Evolutionary conservation across 92 coral and sea anemone species (phyloP).

Genomic region (Palythoa caribaeorum): DNA sequence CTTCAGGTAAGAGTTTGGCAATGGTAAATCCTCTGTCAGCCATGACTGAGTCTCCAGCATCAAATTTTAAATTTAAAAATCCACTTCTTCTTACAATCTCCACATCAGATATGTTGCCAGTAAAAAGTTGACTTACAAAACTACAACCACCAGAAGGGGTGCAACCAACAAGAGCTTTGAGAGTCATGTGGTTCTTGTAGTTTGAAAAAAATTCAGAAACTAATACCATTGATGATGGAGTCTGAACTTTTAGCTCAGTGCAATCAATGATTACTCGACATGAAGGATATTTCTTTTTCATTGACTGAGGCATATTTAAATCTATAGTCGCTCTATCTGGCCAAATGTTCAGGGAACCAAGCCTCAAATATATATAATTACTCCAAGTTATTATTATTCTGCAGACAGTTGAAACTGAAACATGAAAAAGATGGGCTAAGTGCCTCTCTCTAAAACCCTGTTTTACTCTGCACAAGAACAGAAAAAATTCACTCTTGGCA

Average conservation of each 20-base stretch:
- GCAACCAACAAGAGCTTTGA: neutral
- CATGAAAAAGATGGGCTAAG: slow-evolving; percentile 48
- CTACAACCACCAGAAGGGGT: neutral
- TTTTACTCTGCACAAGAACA: slow-evolving; percentile 36
- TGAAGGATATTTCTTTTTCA: slow-evolving; percentile 6
- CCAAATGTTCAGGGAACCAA: neutral
- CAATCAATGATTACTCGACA: neutral
- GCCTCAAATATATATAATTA: neutral
- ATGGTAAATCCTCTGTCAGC: slow-evolving; percentile 1
- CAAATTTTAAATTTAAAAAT: neutral
- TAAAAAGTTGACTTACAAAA: neutral
- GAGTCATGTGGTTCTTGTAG: neutral
- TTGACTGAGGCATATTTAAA: slow-evolving; percentile 9
- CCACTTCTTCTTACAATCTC: neutral
- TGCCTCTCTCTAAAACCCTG: slow-evolving; percentile 53
- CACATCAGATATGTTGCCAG: slow-evolving; percentile 1
- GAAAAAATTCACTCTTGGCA: slow-evolving; percentile 47
- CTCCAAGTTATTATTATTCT: slow-evolving; percentile 47
- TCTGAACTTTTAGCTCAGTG: slow-evolving; percentile 1
- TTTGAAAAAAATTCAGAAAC: neutral
- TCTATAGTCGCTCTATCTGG: slow-evolving; percentile 11
- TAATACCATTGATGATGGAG: neutral
- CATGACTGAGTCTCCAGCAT: slow-evolving; percentile 1
- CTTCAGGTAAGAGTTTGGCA: neutral
- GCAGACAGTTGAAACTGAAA: slow-evolving; percentile 51